Evolutionary conservation across 2,113 vertebrate genomes (phyloP).

Genomic region (Anarrhichthys ocellatus): DNA sequence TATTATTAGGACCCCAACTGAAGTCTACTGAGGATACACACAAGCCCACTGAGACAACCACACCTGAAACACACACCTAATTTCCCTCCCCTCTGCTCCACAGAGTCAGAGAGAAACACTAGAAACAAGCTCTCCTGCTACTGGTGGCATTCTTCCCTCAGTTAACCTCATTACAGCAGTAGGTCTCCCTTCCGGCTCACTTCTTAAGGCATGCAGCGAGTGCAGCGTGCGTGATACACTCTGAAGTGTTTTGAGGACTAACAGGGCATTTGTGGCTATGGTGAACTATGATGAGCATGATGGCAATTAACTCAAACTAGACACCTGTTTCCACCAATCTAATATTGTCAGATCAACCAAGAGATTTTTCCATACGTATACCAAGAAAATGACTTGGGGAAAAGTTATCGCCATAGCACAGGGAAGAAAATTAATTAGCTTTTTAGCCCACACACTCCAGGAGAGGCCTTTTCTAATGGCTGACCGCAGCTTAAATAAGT

Average conservation of each 20-base stretch:
- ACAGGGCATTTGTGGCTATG: slow-evolving; percentile 35
- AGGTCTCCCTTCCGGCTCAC: slow-evolving; percentile 47
- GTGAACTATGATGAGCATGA: slow-evolving; percentile 38
- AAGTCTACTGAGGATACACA: slow-evolving; percentile 77
- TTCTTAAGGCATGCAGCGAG: slow-evolving; percentile 34
- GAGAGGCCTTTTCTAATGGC: slow-evolving; percentile 67
- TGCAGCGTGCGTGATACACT: slow-evolving; percentile 26
- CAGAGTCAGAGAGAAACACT: slow-evolving; percentile 65
- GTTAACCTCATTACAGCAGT: slow-evolving; percentile 70
- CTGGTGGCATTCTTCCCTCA: slow-evolving; percentile 75
- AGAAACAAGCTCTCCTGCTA: slow-evolving; percentile 67
- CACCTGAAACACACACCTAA: slow-evolving; percentile 84
- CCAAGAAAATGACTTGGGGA: slow-evolving; percentile 56
- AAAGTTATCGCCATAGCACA: slow-evolving; percentile 51
- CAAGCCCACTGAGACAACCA: slow-evolving; percentile 71
- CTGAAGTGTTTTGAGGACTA: slow-evolving; percentile 6
- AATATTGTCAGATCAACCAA: slow-evolving; percentile 45
- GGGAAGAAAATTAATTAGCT: slow-evolving; percentile 68
- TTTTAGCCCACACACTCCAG: slow-evolving; percentile 66
- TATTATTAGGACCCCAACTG: slow-evolving; percentile 86
- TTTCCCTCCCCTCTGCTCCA: slow-evolving; percentile 80
- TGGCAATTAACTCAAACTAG: slow-evolving; percentile 49
- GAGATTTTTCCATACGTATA: slow-evolving; percentile 35
- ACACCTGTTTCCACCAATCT: slow-evolving; percentile 37
- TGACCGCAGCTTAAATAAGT: slow-evolving; percentile 80